Conservation (phyloP, 2,113 vertebrate genomes). For the Microtus richardsoni region DNA sequence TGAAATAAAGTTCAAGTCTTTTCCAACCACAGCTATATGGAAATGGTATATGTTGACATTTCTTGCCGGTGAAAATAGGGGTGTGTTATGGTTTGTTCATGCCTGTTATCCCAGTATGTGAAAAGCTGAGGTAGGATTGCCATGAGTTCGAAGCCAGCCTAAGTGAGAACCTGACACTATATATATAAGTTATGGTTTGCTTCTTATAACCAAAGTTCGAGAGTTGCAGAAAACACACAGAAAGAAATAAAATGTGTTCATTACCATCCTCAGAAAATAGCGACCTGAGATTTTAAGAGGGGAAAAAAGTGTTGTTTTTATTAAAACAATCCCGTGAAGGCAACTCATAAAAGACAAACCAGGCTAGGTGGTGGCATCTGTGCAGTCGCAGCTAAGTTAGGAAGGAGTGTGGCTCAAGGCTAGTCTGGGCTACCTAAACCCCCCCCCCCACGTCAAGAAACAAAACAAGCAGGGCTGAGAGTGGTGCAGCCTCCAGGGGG, state of each 20-base stretch:
- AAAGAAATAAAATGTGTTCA: neutral
- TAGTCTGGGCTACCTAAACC: neutral
- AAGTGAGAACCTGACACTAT: neutral
- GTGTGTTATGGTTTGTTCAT: no score
- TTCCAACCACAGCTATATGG: neutral
- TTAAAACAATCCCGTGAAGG: neutral
- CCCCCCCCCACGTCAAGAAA: neutral
- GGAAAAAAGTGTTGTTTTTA: neutral
- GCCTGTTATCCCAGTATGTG: neutral
- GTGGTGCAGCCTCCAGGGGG: conserved; percentile 9
- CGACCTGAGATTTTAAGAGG: neutral
- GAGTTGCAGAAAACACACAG: neutral
- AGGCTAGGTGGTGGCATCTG: no score
- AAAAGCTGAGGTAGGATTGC: neutral
- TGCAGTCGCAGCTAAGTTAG: neutral
- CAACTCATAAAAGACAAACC: neutral
- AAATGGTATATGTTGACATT: neutral
- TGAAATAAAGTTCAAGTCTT: neutral
- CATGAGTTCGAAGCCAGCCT: neutral
- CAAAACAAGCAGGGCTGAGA: conserved; percentile 74
- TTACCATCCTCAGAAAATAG: neutral
- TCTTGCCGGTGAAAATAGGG: neutral
- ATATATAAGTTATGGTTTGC: neutral
- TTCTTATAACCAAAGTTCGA: neutral
- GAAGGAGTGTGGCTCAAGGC: neutral